Base-by-base conservation (phyloP, 2,113 vertebrate genomes). In the Zapus hudsonius region DNA sequence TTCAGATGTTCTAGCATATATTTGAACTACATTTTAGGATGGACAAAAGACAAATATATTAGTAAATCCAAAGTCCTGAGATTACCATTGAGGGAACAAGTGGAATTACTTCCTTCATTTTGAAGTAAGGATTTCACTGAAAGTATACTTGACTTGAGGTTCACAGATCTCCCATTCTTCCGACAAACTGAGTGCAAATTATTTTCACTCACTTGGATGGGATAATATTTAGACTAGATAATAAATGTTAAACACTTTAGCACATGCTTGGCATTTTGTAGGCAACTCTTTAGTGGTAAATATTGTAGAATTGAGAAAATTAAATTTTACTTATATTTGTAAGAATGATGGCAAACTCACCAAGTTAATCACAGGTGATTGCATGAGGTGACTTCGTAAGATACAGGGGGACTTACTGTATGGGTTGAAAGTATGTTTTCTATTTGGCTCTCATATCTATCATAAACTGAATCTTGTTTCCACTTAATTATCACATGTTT, bases 231-330 rank as follows among this genome's bases (percentile, higher is more conserved):
- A 63, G 40, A 57, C 38, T 57, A 87, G 20, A 67, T 76, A 89
- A 63, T 73, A 67, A 82, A 25, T 73, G 15, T 64, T 76, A 59
- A 91, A 89, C 66, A 67, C 16, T n/a, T n/a, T 20, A 67, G 36
- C 13, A 25, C 20, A 36, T 33, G 31, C 70, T 40, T 73, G 85
- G 23, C 13, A 61, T 36, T 7, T 11, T 55, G 5, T 31, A 31
- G 63, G 20, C 33, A 79, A 44, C 72, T 81, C 27, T 84, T 89
- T 76, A 72, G 63, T 36, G 29, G 82, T 93, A 81, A 66, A 75
- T 75, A 25, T 83, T 89, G 33, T 61, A 31, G 64, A 85, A 40
- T 20, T 36, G 64, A 76, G 75, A 66, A 2, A 82, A 64, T 89
- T 82, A 82, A 82, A 19, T 67, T 85, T 33, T 81, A 31, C 19